Evolutionary conservation across 2,113 vertebrate genomes (phyloP).

Genomic region (Serinus canaria): DNA sequence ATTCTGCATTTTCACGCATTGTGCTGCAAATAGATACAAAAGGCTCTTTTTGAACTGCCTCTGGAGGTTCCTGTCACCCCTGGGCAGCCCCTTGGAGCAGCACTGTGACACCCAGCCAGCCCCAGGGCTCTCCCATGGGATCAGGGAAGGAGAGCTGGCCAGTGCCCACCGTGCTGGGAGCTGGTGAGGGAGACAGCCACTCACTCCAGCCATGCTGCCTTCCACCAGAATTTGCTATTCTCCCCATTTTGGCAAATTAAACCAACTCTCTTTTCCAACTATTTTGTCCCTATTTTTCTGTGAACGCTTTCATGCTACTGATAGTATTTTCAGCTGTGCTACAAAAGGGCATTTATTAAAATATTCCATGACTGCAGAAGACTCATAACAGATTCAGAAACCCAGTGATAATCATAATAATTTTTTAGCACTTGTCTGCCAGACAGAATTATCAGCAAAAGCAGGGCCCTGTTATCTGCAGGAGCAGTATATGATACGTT

Average conservation of each 20-base stretch:
- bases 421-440: slow-evolving; percentile 46
- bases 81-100: not conserved
- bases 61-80: not conserved
- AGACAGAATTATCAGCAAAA: slow-evolving; percentile 43
- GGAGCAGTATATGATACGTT: not conserved
- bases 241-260: not conserved
- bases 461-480: not conserved
- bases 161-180: rapidly evolving
- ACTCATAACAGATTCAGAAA: slow-evolving; percentile 43
- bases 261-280: not conserved
- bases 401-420: slow-evolving; percentile 23
- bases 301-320: not conserved
- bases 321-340: not conserved
- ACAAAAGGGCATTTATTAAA: slow-evolving; percentile 34
- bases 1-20: not conserved
- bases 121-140: not conserved
- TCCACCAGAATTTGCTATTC: not conserved
- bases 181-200: not conserved
- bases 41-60: not conserved
- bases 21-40: not conserved
- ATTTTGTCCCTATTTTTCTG: not conserved
- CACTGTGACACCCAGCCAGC: not conserved
- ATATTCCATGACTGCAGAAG: not conserved
- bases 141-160: not conserved
- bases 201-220: not conserved